Evolutionary conservation across 2,888 invertebrate species (phyloP).

Genomic region (Ichneumoninae sp.): DNA sequence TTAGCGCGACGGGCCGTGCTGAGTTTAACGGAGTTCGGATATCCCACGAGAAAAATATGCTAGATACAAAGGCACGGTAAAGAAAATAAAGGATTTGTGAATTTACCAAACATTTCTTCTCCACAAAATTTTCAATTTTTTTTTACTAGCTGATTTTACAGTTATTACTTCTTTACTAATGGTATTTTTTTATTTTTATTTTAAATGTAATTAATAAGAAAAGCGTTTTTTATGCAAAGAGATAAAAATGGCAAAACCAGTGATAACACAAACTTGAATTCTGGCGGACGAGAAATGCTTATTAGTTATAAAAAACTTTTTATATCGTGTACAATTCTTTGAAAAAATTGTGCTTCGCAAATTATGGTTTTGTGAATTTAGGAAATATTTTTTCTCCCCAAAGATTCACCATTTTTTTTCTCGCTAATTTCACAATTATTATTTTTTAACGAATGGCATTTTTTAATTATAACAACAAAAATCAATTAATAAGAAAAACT

Average conservation of each 20-base stretch:
- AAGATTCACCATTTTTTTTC: neutral
- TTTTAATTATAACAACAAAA: too few species aligned
- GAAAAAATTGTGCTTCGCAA: too few species aligned
- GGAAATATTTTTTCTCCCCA: neutral
- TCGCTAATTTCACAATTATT: neutral
- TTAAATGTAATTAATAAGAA: too few species aligned
- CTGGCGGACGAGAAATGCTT: neutral
- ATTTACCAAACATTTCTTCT: neutral
- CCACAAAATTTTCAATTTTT: too few species aligned
- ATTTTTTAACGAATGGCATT: too few species aligned
- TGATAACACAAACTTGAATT: too few species aligned
- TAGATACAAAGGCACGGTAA: neutral
- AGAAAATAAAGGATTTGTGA: neutral
- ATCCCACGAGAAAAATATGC: too few species aligned
- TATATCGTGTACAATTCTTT: too few species aligned
- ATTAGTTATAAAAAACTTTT: too few species aligned
- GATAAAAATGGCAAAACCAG: too few species aligned
- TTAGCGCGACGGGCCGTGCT: constrained; percentile 5
- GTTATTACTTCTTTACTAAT: neutral
- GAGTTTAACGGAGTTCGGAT: neutral
- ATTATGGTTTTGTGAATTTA: neutral
- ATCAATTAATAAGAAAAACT: too few species aligned
- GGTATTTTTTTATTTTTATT: neutral
- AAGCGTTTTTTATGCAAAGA: too few species aligned
- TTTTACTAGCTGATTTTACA: neutral